Evolutionary conservation across 2,797 vertebrate genomes (phyloP).

Genomic region (Enteromius unitaeniatus): DNA sequence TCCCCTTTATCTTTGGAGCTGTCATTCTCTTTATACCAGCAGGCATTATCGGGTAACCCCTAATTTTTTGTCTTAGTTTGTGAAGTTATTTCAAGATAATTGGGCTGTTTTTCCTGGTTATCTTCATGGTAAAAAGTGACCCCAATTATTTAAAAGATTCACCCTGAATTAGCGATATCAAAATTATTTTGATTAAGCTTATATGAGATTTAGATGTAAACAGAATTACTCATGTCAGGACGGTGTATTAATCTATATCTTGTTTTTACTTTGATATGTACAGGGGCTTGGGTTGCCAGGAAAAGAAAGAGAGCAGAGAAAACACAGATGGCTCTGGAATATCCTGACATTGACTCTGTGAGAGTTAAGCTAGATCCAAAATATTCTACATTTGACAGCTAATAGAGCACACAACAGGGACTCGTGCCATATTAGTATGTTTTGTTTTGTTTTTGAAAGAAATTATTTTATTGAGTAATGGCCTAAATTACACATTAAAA

Average conservation of each 20-base stretch:
- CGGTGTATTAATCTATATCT: not conserved
- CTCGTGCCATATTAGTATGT: not conserved
- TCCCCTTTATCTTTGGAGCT: slow-evolving; percentile 90
- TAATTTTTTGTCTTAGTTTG: too few species aligned
- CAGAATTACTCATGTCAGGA: not conserved
- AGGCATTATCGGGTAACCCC: slow-evolving; percentile 86
- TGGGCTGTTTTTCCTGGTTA: not conserved
- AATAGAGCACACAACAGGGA: not conserved
- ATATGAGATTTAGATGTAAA: not conserved
- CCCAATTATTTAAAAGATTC: not conserved
- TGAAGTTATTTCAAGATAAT: not conserved
- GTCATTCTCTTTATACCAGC: slow-evolving; percentile 85
- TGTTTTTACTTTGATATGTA: not conserved
- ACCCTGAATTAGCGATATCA: not conserved
- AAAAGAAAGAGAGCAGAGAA: slow-evolving; percentile 64
- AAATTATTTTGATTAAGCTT: not conserved
- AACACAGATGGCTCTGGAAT: slow-evolving; percentile 56
- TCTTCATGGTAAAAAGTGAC: not conserved
- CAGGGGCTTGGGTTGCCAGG: slow-evolving; percentile 72
- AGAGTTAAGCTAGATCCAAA: not conserved
- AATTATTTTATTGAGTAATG: not conserved
- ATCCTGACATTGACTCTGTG: slow-evolving; percentile 50
- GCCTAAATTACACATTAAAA: not conserved
- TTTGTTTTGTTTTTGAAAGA: not conserved
- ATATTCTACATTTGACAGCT: not conserved